Evolutionary conservation across 2,113 vertebrate genomes (phyloP), one percentile per base, ranked within the genome.

Genomic region (Camelus dromedarius): DNA sequence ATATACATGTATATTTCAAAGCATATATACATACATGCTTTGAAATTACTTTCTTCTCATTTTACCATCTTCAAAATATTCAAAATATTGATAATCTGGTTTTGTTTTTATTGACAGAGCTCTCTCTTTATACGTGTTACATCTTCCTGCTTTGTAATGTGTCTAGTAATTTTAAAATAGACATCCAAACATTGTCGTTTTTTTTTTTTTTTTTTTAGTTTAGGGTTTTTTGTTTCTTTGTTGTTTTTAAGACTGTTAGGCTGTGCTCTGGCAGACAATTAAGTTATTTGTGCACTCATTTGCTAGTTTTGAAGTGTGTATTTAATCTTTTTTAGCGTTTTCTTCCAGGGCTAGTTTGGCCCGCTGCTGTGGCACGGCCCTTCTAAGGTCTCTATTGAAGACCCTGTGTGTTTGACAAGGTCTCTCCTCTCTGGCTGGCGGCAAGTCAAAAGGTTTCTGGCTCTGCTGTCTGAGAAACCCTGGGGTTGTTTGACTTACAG

Each of bases 141-240:
- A 20, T 35, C 19, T 54, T 93, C 30, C 35, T 54, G 18, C 32
- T 62, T 85, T 35, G 56, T 70, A 11, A 13, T 35, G 18, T 35
- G n/a, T n/a, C 91, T 66, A 70, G 80, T 32, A 32, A 72, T 79
- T 93, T 93, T 93, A 79, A 79, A 72, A 85, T 48, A 73, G 80
- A 26, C 69, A 79, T 72, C 30, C 24, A 72, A 35, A 79, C 19
- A 38, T 64, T 66, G 20, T 69, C 42, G 6, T 24, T 7, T 2
- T 11, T 16, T 46, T 62, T 66, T 50, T 9, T 24, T 7, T 2
- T 11, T 46, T 46, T 62, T 66, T 50, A 64, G 64, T 56, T 22
- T 76, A 24, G 20, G 28, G 6, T 30, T 66, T 66, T 66, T 66
- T 66, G 14, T 67, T 67, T 67, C 14, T 66, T 80, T 3, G 18